A percentile compares a stretch with the other conserved stretches of the same genome.
These are phyloP conservation scores for Linnaemya tessellans DNA, from an alignment of 2,888 invertebrate species.

Conservation along the genomic window DNA sequence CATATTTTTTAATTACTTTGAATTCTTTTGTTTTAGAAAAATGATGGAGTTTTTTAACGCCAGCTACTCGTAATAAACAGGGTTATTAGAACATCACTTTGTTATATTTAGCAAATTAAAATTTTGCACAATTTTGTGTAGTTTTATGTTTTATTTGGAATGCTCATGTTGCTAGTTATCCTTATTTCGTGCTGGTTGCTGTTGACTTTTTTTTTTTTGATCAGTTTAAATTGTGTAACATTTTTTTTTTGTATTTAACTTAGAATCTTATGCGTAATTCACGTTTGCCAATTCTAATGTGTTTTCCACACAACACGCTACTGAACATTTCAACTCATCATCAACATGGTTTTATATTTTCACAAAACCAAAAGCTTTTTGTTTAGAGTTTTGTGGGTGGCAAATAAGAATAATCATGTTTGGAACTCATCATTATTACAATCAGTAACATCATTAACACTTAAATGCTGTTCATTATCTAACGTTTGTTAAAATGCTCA, in stretches of 20 bases:
- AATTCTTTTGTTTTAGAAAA: constrained; percentile 37
- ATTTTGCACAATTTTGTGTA: constrained; percentile 9
- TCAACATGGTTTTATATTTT: constrained; percentile 80
- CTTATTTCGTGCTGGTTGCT: constrained; percentile 26
- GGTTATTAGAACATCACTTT: constrained; percentile 49
- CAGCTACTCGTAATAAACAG: constrained; percentile 4
- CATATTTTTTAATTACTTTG: not conserved
- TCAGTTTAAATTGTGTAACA: not conserved
- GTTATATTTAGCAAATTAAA: constrained; percentile 20
- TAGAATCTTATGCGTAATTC: constrained; percentile 16
- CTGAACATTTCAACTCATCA: constrained; percentile 72
- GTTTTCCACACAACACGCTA: constrained; percentile 70
- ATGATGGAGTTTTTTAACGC: not conserved
- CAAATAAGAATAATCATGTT: constrained; percentile 71
- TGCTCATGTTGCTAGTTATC: constrained; percentile 32
- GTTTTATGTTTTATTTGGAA: not conserved
- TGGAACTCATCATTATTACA: constrained; percentile 40
- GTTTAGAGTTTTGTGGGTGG: constrained; percentile 68
- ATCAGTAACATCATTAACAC: constrained; percentile 60
- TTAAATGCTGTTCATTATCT: constrained; percentile 40
- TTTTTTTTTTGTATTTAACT: constrained; percentile 1
- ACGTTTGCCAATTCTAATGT: constrained; percentile 63
- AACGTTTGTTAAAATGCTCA: constrained; percentile 33
- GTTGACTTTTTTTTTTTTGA: not conserved
- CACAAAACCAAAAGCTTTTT: constrained; percentile 74